Conservation (phyloP, 2,113 vertebrate species). For the Chloropsis cyanopogon region DNA sequence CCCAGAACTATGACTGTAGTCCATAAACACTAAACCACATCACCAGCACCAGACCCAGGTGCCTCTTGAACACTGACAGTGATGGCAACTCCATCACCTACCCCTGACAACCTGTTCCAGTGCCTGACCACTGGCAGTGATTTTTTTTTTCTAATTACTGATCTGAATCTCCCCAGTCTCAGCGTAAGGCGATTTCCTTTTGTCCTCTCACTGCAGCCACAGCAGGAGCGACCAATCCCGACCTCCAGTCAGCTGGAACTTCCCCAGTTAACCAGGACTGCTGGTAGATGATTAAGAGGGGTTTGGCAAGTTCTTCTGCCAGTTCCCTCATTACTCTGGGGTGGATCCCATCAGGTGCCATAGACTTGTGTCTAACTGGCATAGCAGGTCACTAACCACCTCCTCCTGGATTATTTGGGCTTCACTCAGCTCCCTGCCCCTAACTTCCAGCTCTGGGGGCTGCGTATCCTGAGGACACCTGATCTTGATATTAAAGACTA, state of each 20-base stretch:
- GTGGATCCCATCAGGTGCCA: neutral
- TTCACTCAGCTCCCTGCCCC: neutral
- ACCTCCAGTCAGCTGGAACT: neutral
- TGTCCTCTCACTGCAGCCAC: neutral
- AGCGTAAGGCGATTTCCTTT: neutral
- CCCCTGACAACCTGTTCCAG: neutral
- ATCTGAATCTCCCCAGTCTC: neutral
- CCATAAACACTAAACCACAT: neutral
- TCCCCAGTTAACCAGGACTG: neutral
- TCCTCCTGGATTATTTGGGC: neutral
- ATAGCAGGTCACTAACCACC: neutral
- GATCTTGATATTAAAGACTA: neutral
- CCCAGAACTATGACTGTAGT: neutral
- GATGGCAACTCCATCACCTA: neutral
- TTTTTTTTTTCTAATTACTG: neutral
- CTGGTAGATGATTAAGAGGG: neutral
- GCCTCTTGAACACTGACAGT: neutral
- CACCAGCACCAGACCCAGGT: neutral
- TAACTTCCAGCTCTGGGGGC: neutral
- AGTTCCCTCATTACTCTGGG: neutral
- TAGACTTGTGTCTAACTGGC: neutral
- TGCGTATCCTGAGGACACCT: neutral
- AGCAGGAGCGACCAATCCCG: neutral
- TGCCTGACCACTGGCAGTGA: neutral
- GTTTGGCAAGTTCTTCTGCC: neutral